Evolutionary conservation across 2,888 invertebrate genomes (phyloP).

Genomic region (Yponomeuta cagnagella): DNA sequence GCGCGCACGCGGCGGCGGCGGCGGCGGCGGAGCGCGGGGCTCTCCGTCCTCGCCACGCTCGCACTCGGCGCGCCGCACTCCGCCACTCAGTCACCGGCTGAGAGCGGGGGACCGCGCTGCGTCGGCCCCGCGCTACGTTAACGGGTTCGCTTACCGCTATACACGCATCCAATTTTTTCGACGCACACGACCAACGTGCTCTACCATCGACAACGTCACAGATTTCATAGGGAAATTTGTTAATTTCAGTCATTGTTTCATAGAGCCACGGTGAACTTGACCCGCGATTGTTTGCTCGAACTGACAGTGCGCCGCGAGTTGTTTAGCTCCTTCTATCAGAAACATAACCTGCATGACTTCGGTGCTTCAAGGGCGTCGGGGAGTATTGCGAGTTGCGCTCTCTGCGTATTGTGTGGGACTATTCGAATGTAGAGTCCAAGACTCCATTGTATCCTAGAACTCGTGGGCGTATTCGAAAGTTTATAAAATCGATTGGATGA

Average conservation of each 20-base stretch:
- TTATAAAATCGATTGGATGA: slow-evolving; percentile 72
- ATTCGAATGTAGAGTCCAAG: slow-evolving; percentile 39
- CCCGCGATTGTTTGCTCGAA: slow-evolving; percentile 67
- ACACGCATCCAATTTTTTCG: slow-evolving; percentile 44
- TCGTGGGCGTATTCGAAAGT: slow-evolving; percentile 74
- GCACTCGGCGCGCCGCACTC: slow-evolving; percentile 44
- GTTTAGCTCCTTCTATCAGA: slow-evolving; percentile 69
- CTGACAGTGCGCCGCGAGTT: slow-evolving; percentile 58
- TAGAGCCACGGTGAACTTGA: slow-evolving; percentile 59
- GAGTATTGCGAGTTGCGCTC: slow-evolving; percentile 46
- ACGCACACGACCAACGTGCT: slow-evolving; percentile 33
- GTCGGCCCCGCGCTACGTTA: slow-evolving; percentile 37
- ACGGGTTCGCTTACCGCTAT: slow-evolving; percentile 44
- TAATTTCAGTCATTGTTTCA: slow-evolving; percentile 35
- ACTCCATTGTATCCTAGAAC: slow-evolving; percentile 45
- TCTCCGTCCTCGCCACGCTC: slow-evolving; percentile 16
- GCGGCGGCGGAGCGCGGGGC: slow-evolving; percentile 32
- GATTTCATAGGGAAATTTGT: slow-evolving; percentile 35
- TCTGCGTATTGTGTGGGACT: slow-evolving; percentile 52
- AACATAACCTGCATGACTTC: slow-evolving; percentile 68
- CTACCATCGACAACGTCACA: slow-evolving; percentile 27
- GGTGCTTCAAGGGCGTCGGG: slow-evolving; percentile 62
- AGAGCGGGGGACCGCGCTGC: slow-evolving; percentile 41
- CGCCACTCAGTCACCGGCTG: slow-evolving; percentile 55
- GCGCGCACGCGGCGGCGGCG: slow-evolving; percentile 50